These are phyloP conservation scores for Eudyptes chrysolophus DNA, from an alignment of 2,113 vertebrate species.

Conservation along the genomic window DNA sequence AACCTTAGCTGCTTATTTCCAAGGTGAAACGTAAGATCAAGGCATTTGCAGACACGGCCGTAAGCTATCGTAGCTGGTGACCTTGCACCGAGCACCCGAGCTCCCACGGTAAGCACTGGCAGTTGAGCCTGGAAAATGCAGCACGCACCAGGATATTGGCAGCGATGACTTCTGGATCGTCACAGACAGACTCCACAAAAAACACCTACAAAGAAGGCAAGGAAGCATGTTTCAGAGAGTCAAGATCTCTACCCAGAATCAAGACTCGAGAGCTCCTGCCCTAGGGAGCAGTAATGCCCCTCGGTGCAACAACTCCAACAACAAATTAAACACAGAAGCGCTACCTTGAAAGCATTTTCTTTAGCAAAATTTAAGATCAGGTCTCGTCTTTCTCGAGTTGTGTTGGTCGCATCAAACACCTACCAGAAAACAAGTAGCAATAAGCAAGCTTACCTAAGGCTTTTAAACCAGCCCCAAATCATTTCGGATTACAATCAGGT, in stretches of 20 bases:
- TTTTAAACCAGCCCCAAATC: not conserved
- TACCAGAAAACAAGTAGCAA: constrained; percentile 8
- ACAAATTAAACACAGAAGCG: not conserved
- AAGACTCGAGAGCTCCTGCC: accelerated
- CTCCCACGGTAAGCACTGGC: not conserved
- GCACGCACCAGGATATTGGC: constrained; percentile 93
- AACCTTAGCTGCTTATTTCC: not conserved
- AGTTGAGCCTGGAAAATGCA: not conserved
- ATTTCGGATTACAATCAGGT: too few species aligned
- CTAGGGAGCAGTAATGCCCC: accelerated
- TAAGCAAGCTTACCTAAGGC: not conserved
- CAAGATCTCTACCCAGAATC: not conserved
- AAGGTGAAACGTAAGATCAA: not conserved
- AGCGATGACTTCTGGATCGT: constrained; percentile 96
- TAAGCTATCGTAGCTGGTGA: not conserved
- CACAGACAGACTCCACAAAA: constrained; percentile 96
- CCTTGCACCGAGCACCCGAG: not conserved
- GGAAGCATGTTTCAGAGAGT: not conserved
- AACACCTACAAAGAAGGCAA: constrained; percentile 82
- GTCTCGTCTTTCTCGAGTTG: constrained; percentile 92
- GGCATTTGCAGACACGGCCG: accelerated
- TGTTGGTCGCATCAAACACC: constrained; percentile 99
- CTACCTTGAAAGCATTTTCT: constrained; percentile 91
- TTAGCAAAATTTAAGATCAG: constrained; percentile 90
- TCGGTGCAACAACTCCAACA: accelerated